phyloP scores from a whole-genome alignment of 2,797 vertebrate genomes.

The Hyperoplus lanceolatus region DNA sequence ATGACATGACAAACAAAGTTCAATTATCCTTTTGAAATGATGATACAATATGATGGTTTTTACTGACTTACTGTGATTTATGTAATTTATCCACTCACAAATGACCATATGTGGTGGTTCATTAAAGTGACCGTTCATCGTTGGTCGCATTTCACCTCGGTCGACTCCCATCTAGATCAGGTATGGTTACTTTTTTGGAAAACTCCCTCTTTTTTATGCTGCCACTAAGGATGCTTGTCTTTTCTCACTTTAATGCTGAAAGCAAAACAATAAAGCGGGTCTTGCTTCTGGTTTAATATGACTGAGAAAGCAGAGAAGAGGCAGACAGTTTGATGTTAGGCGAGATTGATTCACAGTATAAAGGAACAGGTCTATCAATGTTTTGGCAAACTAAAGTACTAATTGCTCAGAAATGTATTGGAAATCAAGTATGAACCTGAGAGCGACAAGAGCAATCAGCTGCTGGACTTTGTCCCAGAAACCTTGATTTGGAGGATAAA shows the following conservation, averaged over 20 bases:
- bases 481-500: constrained; percentile 14
- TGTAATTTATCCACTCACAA: background rate
- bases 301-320: constrained; percentile 2
- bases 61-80: constrained; percentile 21
- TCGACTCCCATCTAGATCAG: constrained; percentile 15
- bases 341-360: constrained; percentile 13
- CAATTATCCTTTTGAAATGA: background rate
- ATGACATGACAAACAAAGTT: background rate
- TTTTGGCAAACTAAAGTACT: constrained; percentile 45
- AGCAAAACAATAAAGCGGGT: background rate
- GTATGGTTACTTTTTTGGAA: constrained; percentile 15
- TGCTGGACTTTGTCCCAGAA: constrained; percentile 15
- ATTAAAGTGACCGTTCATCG: background rate
- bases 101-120: background rate
- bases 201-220: constrained; percentile 33
- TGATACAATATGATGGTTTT: constrained; percentile 7
- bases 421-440: background rate
- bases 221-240: constrained; percentile 15
- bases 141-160: background rate
- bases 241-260: constrained; percentile 1
- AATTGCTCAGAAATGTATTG: constrained; percentile 10
- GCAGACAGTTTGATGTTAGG: background rate
- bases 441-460: constrained; percentile 12
- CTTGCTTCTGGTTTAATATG: background rate
- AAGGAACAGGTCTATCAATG: constrained; percentile 12